Evolutionary conservation across 1,140 invertebrate genomes (phyloP), one percentile per base, ranked within the genome.

Genomic region (Drosophila mayri): DNA sequence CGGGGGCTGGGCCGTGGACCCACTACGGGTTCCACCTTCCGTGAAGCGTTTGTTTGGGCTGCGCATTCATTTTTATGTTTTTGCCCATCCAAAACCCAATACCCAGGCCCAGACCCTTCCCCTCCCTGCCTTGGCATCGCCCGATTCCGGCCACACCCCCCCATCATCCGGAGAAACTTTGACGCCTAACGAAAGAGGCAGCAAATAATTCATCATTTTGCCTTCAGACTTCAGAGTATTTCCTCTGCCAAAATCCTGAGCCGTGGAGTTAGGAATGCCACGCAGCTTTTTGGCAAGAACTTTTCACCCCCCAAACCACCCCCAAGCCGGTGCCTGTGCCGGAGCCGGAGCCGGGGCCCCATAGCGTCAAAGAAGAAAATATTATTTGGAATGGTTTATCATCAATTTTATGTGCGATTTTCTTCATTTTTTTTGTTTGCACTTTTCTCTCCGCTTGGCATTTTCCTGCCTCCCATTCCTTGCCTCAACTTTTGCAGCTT

Each of bases 311-410:
- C 38, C 57, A 4, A 1, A 14, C 14, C 55, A 30, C 18, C 66
- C 32, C 41, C 52, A 18, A 52, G 49, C 30, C 18, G 30, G 44
- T 35, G 32, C 10, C 32, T 3, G 40, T 5, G n/a, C 38, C 38
- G 16, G 38, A 22, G 22, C 22, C 22, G 22, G 22, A 7, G 37
- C 37, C 25, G 25, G 47, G n/a, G 28, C 65, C 44, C 46, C 50
- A 25, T 22, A 58, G 75, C 75, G 59, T 54, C 75, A 79, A 79
- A 72, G 76, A 79, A 78, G 67, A 83, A 90, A 72, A 85, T 90
- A 88, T 88, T 88, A 88, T 88, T 90, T 88, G 85, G 85, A 90
- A 90, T 87, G 85, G 87, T 88, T 88, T 88, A 88, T 88, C 85
- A 88, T 88, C 85, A 88, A 88, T 88, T 88, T 90, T 88, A 88